Evolutionary conservation across 1,140 invertebrate genomes (phyloP), one percentile per base, ranked within the genome.

Genomic region (Drosophila chauvacae): DNA sequence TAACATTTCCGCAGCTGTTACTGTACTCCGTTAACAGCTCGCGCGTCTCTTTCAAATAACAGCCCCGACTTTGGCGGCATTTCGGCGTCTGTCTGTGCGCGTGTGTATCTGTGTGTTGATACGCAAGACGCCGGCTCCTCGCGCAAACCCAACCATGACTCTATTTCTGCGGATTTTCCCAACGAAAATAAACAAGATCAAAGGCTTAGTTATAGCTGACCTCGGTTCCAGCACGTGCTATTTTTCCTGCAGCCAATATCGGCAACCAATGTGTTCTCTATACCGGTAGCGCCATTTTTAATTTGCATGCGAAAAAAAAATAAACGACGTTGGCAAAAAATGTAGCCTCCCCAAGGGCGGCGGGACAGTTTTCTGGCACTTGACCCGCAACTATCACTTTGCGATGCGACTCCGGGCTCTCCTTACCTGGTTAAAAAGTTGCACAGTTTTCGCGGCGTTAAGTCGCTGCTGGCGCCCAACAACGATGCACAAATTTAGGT

Each of bases 201-300:
- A 28, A n/a, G 5, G 9, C 13, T 7, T 18, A 28, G 16, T 4
- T 7, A 3, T 13, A 41, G 7, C 23, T 28, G 39, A 39, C 11
- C 30, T 23, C 28, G 5, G 4, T 20, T 13, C 13, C n/a, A 9
- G 28, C 20, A 35, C 26, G 16, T 13, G 16, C 0, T 4, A 35
- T 11, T 6, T 30, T 66, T 68, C 30, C 5, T 35, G 57, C 58
- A 44, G 48, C 23, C 55, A 56, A 41, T 41, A 48, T 50, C 50
- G 44, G 57, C 30, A 35, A 18, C 4, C 14, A 60, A 62, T 86
- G 68, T 58, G 45, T 20, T 87, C 65, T 87, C 72, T 87, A 84
- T 58, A 88, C 63, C 59, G 55, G 76, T 62, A 87, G 44, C 84
- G 84, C 84, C 84, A 87, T 87, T 90, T 87, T 87, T 87, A 84